These are phyloP conservation scores for Neofelis nebulosa DNA, from an alignment of 2,113 vertebrate species.

Conservation along the genomic window DNA sequence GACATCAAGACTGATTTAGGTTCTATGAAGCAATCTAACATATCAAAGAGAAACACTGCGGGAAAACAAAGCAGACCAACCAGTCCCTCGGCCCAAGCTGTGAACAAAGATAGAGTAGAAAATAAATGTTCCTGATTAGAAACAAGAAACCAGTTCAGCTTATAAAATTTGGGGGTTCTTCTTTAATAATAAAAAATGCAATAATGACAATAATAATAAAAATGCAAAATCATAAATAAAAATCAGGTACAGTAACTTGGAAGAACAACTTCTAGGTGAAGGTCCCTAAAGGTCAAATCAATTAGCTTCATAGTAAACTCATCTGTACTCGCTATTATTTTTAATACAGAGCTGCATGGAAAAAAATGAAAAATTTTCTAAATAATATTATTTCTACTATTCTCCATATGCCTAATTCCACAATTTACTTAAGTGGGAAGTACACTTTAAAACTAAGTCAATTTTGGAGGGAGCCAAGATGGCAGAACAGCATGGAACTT, in stretches of 20 bases:
- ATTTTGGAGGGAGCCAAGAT: not conserved
- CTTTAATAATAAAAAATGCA: not conserved
- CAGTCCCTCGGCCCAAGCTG: not conserved
- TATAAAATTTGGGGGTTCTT: not conserved
- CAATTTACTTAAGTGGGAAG: not conserved
- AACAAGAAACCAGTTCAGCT: not conserved
- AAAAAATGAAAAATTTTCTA: not conserved
- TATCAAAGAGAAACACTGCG: not conserved
- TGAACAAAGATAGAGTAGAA: not conserved
- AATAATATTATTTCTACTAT: not conserved
- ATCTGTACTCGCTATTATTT: not conserved
- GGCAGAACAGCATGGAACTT: no score
- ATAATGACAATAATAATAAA: not conserved
- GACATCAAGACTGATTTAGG: constrained; percentile 1
- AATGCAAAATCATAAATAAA: not conserved
- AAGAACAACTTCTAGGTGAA: not conserved
- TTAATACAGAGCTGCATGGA: not conserved
- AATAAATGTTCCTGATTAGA: not conserved
- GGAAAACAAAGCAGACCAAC: not conserved
- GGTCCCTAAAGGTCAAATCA: not conserved
- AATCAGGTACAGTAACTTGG: not conserved
- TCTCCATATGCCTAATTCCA: not conserved
- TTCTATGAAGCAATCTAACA: not conserved
- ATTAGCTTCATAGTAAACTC: not conserved
- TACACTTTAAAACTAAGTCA: not conserved